Evolutionary conservation across 2,113 vertebrate species (phyloP).

Genomic region (Tetrax tetrax): DNA sequence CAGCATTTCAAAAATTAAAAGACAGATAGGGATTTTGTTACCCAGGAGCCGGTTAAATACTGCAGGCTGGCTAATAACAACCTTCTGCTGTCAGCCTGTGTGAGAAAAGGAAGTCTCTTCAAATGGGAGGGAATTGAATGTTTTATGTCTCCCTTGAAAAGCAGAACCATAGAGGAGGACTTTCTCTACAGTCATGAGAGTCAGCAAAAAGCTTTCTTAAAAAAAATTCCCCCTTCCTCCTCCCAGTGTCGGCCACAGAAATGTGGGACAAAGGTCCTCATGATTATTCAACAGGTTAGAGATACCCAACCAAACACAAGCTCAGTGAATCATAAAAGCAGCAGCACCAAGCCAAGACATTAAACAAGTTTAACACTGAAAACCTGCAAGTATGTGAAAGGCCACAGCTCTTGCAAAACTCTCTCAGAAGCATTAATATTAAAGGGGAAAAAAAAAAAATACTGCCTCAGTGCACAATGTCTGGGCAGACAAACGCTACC

Average conservation of each 20-base stretch:
- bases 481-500: background rate
- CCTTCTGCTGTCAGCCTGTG: background rate
- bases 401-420: constrained; percentile 66
- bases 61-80: background rate
- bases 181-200: background rate
- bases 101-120: background rate
- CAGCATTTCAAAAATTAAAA: background rate
- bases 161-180: background rate
- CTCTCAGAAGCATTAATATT: background rate
- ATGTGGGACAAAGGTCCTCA: constrained; percentile 65
- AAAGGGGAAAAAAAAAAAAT: background rate
- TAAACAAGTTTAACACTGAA: constrained; percentile 46
- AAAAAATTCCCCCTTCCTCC: background rate
- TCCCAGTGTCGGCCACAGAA: background rate
- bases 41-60: background rate
- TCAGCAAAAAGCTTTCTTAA: background rate
- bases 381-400: constrained; percentile 73
- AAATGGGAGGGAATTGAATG: background rate
- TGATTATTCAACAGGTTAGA: constrained; percentile 31
- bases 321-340: constrained; percentile 31
- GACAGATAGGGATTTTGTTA: background rate
- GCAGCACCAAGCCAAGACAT: background rate
- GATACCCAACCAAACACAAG: constrained; percentile 17
- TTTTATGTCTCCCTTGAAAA: background rate
- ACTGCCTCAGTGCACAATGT: background rate